A percentile compares a stretch with the other conserved stretches of the same genome.
These are phyloP conservation scores for Embiotoca jacksoni DNA, from an alignment of 2,113 vertebrate species.

Conservation along the genomic window DNA sequence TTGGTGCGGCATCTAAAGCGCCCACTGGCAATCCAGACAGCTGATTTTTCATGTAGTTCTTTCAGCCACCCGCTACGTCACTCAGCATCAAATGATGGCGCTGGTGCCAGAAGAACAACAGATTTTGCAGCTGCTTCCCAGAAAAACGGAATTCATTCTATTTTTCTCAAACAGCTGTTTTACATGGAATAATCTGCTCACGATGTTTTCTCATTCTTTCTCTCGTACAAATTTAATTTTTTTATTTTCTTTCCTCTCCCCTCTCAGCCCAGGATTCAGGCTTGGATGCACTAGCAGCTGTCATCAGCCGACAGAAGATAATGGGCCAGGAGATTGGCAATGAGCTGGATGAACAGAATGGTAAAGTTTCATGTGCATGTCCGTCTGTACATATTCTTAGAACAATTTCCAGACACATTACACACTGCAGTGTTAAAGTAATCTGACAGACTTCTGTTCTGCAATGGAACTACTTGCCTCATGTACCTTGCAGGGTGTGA, in stretches of 20 bases:
- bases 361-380: slow-evolving; percentile 81
- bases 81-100: no score
- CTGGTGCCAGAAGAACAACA: no score
- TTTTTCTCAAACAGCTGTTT: no score
- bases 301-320: slow-evolving; percentile 94
- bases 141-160: no score
- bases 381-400: slow-evolving; percentile 32
- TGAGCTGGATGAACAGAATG: slow-evolving; percentile 96
- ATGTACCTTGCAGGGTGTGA: slow-evolving; percentile 44
- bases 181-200: neutral
- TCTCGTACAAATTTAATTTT: neutral
- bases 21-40: no score
- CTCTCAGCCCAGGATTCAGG: slow-evolving; percentile 94
- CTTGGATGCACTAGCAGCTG: slow-evolving; percentile 91
- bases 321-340: slow-evolving; percentile 98
- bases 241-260: slow-evolving; percentile 25
- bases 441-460: slow-evolving; percentile 58
- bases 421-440: slow-evolving; percentile 45
- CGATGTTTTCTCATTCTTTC: neutral
- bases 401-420: slow-evolving; percentile 59
- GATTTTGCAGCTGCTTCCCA: no score
- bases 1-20: no score
- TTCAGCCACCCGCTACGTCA: no score
- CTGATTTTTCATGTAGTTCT: no score
- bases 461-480: slow-evolving; percentile 60